phyloP scores from a whole-genome alignment of 1,140 invertebrate genomes.

The Drosophila lini region DNA sequence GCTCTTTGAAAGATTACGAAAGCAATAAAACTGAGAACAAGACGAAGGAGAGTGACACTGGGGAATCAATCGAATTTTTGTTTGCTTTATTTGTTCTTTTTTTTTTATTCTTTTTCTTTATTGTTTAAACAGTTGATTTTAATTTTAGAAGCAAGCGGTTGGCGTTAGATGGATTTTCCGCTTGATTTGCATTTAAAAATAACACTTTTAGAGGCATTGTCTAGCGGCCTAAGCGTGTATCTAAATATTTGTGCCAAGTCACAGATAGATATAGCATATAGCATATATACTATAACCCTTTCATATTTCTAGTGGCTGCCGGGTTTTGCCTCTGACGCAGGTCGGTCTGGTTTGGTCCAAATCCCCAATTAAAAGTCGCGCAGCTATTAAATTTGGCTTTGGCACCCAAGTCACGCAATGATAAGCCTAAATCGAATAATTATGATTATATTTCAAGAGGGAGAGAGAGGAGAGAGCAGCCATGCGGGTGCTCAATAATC shows the following conservation, averaged over 20 bases:
- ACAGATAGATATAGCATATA: neutral
- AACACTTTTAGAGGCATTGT: slow-evolving; percentile 26
- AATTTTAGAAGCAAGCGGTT: slow-evolving; percentile 59
- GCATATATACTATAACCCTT: neutral
- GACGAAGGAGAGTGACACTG: slow-evolving; percentile 3
- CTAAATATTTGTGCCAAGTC: slow-evolving; percentile 52
- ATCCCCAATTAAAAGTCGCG: slow-evolving; percentile 53
- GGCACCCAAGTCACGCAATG: slow-evolving; percentile 63
- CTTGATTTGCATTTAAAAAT: slow-evolving; percentile 62
- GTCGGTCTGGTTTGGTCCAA: neutral
- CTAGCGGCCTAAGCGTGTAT: slow-evolving; percentile 35
- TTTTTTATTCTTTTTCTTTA: neutral
- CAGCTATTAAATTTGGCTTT: slow-evolving; percentile 37
- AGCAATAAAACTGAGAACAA: neutral
- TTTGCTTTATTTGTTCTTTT: too few species aligned
- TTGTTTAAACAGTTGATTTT: slow-evolving; percentile 76
- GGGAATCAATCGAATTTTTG: slow-evolving; percentile 45
- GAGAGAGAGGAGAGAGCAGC: neutral
- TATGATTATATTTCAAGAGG: slow-evolving; percentile 33
- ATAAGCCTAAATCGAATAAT: slow-evolving; percentile 79
- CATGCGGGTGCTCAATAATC: slow-evolving; percentile 12
- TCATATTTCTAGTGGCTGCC: neutral
- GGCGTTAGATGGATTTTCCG: slow-evolving; percentile 58
- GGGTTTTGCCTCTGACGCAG: slow-evolving; percentile 52
- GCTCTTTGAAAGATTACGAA: slow-evolving; percentile 34